phyloP scores from a whole-genome alignment of 2,888 invertebrate genomes.

The Aspidiotus rigidus region DNA sequence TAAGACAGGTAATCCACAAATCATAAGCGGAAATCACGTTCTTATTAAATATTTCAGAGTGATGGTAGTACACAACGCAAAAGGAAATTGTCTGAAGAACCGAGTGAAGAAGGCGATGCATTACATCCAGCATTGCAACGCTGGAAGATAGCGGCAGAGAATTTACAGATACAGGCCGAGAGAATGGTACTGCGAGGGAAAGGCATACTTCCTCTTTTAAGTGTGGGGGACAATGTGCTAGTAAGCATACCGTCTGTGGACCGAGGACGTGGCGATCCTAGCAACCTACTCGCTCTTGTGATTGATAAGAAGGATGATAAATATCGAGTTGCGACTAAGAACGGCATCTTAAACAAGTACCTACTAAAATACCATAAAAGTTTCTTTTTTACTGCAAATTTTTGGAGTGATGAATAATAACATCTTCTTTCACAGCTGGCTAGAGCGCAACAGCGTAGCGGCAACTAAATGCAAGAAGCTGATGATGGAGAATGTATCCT shows the following conservation, averaged over 20 bases:
- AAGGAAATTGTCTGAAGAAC: too few relatives aligned
- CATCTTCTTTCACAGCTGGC: background rate
- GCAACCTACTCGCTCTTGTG: background rate
- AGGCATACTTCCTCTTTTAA: constrained; percentile 10
- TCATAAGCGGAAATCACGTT: too few relatives aligned
- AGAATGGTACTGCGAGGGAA: constrained; percentile 3
- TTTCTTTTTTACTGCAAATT: too few relatives aligned
- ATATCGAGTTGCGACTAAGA: background rate
- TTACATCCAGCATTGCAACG: background rate
- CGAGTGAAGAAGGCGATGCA: too few relatives aligned
- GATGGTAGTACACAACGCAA: too few relatives aligned
- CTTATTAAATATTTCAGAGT: too few relatives aligned
- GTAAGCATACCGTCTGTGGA: constrained; percentile 3
- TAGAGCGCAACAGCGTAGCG: background rate
- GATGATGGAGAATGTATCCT: too few relatives aligned
- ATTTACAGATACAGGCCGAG: constrained; percentile 10
- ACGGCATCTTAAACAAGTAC: background rate
- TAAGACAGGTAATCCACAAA: too few relatives aligned
- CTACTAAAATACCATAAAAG: too few relatives aligned
- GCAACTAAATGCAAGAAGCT: too few relatives aligned
- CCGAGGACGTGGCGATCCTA: constrained; percentile 4
- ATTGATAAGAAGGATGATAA: background rate
- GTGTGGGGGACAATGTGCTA: constrained; percentile 14
- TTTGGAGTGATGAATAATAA: background rate
- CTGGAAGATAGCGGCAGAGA: background rate